Evolutionary conservation across 53 echinoderm and acorn worm species (phyloP), one percentile per base, ranked within the genome.

Genomic region (Crossaster papposus): DNA sequence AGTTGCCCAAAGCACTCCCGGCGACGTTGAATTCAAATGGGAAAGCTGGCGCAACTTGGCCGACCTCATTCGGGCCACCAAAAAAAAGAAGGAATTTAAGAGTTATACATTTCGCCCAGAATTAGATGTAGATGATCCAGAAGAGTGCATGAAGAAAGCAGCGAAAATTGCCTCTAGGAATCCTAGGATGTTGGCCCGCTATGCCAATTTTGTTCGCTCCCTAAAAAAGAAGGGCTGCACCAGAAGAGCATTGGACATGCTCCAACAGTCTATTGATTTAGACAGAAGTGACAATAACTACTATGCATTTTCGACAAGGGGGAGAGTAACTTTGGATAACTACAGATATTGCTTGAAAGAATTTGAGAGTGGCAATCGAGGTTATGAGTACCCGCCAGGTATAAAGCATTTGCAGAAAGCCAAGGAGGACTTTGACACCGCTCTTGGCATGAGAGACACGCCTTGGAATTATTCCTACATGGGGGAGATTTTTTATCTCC

Each of bases 1-100:
- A 55, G 18, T 89, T 29, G 28, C 80, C 3, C 51, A 68, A 28
- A 65, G 32, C 13, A 36, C 6, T 14, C 36, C 35, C 9, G 80
- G 89, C 1, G 79, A 80, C 23, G 10, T 14, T 4, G 79, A 89
- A 14, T 79, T 70, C 51, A 28, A 28, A 2, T 79, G 79, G 68
- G 79, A 89, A 14, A 68, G 79, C 34, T 89, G 89, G 89, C 65
- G 89, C 9, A 30, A 79, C 70, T 51, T 89, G 89, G 89, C 51
- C 22, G 89, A 89, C 24, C 68, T 89, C 15, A 68, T 89, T 35
- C 87, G 87, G n/a, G n/a, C n/a, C n/a, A n/a, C n/a, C 58, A 54
- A 58, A n/a, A n/a, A n/a, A n/a, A n/a, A n/a, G n/a, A n/a, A n/a
- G n/a, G n/a, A n/a, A n/a, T n/a, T n/a, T n/a, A n/a, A n/a, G n/a